Base-by-base conservation (phyloP, 2,888 invertebrate species). In the Drosophila meridiana region DNA sequence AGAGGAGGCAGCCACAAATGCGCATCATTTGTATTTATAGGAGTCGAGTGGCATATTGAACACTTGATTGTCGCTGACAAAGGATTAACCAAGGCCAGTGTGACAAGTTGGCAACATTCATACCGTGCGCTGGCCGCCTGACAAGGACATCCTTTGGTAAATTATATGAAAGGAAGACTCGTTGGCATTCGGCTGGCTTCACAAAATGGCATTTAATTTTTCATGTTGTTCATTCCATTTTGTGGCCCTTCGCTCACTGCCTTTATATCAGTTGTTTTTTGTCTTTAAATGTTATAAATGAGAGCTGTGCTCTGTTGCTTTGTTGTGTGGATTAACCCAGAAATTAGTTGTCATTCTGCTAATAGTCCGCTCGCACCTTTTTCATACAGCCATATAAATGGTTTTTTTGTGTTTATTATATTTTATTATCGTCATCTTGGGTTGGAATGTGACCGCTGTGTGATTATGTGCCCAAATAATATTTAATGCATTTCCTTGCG, bases 271-370 rank as follows among this genome's bases (percentile, higher is more conserved):
- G 26, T 14, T 26, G 11, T 36, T 20, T 20, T 11, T 77, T 73
- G 68, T 69, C 63, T 71, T 65, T 73, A 70, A 80, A 70, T 58
- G 67, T 78, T 78, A 85, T 81, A 81, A 79, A 83, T 81, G 79
- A 73, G 69, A 52, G 65, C 55, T 69, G 59, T 61, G 59, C 50
- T 61, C 32, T 28, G 69, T 36, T 80, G 50, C 38, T 47, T 53
- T 63, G 58, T 66, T 67, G 57, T 66, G 50, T 32, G 59, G 40
- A 55, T 69, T 59, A 72, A 67, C 67, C 65, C 53, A 67, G 74
- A 76, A 73, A 82, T 85, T 74, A 74, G 85, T 76, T 80, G 76
- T 72, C 78, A 76, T 85, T 85, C 64, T 38, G 69, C 67, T 84
- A 82, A 86, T 82, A 77, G 83, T 71, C 78, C 43, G n/a, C 59